These are phyloP conservation scores for Bombus waltoni DNA, from an alignment of 1,140 invertebrate genomes.

Conservation along the genomic window DNA sequence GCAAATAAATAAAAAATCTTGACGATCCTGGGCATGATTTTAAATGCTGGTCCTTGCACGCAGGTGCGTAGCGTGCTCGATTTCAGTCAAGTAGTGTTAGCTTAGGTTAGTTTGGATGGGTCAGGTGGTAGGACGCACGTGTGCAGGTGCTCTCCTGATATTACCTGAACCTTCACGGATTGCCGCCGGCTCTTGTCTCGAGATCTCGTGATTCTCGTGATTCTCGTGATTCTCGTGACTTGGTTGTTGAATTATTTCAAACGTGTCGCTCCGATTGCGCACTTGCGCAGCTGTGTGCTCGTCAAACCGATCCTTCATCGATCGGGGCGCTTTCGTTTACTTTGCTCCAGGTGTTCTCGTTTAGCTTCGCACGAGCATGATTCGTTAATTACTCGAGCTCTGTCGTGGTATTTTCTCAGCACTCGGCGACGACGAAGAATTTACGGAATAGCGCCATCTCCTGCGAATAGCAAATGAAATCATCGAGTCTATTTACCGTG, in stretches of 20 bases:
- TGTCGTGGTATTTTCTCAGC: neutral
- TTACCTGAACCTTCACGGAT: conserved; percentile 34
- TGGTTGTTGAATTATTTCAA: conserved; percentile 26
- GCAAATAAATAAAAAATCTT: neutral
- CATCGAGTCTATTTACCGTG: too few species aligned
- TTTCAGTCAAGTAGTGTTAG: conserved; percentile 32
- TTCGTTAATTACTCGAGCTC: neutral
- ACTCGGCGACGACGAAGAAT: neutral
- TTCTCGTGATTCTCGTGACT: conserved; percentile 32
- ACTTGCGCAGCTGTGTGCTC: neutral
- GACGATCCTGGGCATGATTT: neutral
- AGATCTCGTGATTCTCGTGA: conserved; percentile 30
- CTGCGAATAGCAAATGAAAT: neutral
- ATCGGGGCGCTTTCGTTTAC: neutral
- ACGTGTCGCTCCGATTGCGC: neutral
- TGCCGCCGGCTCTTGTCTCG: neutral
- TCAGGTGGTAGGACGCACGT: conserved; percentile 21
- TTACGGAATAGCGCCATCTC: neutral
- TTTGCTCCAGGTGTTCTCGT: neutral
- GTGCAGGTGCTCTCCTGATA: conserved; percentile 47
- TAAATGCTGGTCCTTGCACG: neutral
- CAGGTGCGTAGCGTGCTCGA: conserved; percentile 40
- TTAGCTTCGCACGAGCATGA: neutral
- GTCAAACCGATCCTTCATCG: neutral
- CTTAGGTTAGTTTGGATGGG: conserved; percentile 50